These are phyloP conservation scores for Eulemur coronatus DNA, from an alignment of 2,797 vertebrate genomes.

Conservation along the genomic window DNA sequence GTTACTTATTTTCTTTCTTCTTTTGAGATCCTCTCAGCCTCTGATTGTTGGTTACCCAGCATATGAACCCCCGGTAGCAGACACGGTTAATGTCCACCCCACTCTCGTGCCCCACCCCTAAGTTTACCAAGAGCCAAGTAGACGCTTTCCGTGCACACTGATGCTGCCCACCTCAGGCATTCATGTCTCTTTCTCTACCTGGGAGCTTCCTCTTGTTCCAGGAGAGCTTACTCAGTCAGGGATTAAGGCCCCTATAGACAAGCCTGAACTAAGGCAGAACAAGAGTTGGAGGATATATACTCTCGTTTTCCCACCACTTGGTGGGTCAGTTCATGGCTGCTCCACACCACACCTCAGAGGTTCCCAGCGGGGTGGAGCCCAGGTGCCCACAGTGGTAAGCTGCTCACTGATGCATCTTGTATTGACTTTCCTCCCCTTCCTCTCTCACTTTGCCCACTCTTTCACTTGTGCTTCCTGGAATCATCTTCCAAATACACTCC, in stretches of 20 bases:
- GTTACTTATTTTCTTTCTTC: neutral
- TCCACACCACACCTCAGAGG: neutral
- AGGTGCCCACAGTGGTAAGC: neutral
- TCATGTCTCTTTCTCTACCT: neutral
- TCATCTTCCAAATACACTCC: neutral
- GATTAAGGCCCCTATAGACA: neutral
- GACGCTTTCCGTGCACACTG: neutral
- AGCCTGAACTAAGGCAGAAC: neutral
- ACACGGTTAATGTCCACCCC: accelerated
- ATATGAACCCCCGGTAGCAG: neutral
- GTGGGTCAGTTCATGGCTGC: neutral
- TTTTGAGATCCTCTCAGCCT: neutral
- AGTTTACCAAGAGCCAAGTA: neutral
- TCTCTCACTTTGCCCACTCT: neutral
- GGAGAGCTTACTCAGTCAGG: neutral
- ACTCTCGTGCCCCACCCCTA: accelerated
- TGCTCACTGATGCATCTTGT: accelerated
- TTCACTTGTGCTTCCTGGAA: neutral
- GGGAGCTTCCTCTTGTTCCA: neutral
- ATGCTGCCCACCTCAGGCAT: no score
- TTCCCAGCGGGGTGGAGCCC: accelerated
- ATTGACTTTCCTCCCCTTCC: neutral
- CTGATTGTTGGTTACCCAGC: neutral
- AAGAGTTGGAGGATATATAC: accelerated
- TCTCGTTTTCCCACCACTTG: neutral